Evolutionary conservation across 2,888 invertebrate species (phyloP), one percentile per base, ranked within the genome.

Genomic region (Drosophila helvetica): DNA sequence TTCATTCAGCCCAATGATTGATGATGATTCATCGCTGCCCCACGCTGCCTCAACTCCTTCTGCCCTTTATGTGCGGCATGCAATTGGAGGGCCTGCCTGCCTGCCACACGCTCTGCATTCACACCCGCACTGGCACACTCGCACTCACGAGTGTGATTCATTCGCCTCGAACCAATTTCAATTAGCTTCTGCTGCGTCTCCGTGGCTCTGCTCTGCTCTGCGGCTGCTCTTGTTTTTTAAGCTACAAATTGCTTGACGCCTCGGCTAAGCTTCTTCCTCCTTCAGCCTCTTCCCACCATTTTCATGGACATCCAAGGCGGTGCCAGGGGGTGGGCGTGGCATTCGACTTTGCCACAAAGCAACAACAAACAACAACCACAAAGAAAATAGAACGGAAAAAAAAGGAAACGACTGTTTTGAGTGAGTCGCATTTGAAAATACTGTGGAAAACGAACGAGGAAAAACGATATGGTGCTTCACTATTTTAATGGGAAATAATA

Each of bases 161-260:
- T 64, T 51, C 52, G 38, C 52, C 57, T 53, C 67, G 8, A 52
- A 58, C 66, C 68, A 77, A 80, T 80, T 80, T 78, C 70, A 80
- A 78, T 79, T 79, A 78, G 77, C 66, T 66, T 43, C 15, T 54
- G 4, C 33, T n/a, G 33, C 33, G 17, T 33, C 17, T 25, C 9
- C 38, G n/a, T 38, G 54, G 22, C 63, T 48, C 17, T 56, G 61
- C 38, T 15, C 30, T 51, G 22, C 63, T 48, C 17, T 56, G 61
- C 59, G 53, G 22, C 9, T 74, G 52, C 66, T 75, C 73, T 45
- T 58, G 38, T n/a, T 72, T 70, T 73, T 78, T 73, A 74, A 78
- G 66, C 78, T 72, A 82, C 85, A 82, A 82, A 82, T 85, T 78
- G 75, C 78, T 78, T 74, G 78, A 82, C 81, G 82, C 86, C 85